Conservation (phyloP, 2,888 invertebrate genomes). For the Amphipoea lucens region DNA sequence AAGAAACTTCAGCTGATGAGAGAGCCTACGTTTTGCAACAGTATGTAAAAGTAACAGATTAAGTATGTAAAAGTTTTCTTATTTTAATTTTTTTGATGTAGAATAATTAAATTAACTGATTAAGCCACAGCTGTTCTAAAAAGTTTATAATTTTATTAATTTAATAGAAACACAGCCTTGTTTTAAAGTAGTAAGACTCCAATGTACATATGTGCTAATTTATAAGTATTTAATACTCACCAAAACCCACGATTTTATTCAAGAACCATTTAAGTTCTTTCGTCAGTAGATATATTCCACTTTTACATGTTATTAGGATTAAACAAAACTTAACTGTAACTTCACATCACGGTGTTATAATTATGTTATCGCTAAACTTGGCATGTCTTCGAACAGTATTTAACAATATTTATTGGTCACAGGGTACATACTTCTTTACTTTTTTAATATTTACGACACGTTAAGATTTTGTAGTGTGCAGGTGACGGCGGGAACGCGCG, state of each 20-base stretch:
- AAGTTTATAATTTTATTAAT: neutral
- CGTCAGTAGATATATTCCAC: neutral
- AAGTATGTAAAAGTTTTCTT: neutral
- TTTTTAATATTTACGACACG: constrained; percentile 11
- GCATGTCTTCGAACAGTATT: neutral
- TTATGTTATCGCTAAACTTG: neutral
- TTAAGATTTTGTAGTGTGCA: constrained; percentile 11
- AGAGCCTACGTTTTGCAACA: neutral
- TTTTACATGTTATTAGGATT: neutral
- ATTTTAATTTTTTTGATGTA: neutral
- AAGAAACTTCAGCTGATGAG: neutral
- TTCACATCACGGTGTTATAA: constrained; percentile 18
- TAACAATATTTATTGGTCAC: neutral
- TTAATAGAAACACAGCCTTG: too few relatives aligned
- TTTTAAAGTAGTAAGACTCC: neutral
- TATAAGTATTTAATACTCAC: constrained; percentile 27
- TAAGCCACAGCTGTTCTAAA: neutral
- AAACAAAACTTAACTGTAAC: constrained; percentile 8
- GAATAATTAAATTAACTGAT: neutral
- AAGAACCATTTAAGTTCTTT: neutral
- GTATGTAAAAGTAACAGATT: too few relatives aligned
- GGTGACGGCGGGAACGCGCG: constrained; percentile 41
- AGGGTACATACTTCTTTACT: neutral
- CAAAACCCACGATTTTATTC: neutral
- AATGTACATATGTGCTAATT: neutral